Conservation (phyloP, 2,888 invertebrate genomes). For the Dynastes tityus region DNA sequence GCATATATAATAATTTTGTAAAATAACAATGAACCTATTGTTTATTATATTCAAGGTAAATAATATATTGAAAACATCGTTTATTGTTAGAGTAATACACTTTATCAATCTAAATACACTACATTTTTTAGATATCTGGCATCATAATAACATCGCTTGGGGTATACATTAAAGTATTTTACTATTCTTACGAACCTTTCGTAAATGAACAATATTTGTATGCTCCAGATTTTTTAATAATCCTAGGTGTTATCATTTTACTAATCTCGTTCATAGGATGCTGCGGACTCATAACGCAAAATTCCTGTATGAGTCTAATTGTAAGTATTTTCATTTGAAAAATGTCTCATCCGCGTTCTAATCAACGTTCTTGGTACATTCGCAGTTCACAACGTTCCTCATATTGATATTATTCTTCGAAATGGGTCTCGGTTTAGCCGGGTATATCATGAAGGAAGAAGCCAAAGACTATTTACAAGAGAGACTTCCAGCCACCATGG, state of each 20-base stretch:
- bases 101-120: slow-evolving; percentile 21
- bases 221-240: slow-evolving; percentile 87
- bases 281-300: slow-evolving; percentile 95
- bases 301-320: slow-evolving; percentile 93
- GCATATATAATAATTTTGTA: slow-evolving; percentile 64
- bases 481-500: slow-evolving; percentile 80
- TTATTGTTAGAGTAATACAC: not conserved
- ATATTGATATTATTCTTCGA: slow-evolving; percentile 87
- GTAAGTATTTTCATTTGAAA: slow-evolving; percentile 74
- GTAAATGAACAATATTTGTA: slow-evolving; percentile 87
- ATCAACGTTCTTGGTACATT: too few species aligned
- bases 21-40: not conserved
- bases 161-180: slow-evolving; percentile 80
- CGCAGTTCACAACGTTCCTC: slow-evolving; percentile 83
- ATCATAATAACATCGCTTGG: slow-evolving; percentile 88
- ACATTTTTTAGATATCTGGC: slow-evolving; percentile 84
- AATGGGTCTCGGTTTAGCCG: slow-evolving; percentile 86
- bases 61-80: too few species aligned
- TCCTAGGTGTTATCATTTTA: slow-evolving; percentile 89
- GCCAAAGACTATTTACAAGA: slow-evolving; percentile 77
- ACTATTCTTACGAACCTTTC: slow-evolving; percentile 84
- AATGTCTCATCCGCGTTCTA: not conserved
- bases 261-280: slow-evolving; percentile 95
- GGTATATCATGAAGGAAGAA: slow-evolving; percentile 81
- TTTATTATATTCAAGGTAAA: too few species aligned